phyloP scores from a whole-genome alignment of 2,113 vertebrate genomes.

The Oryzias curvinotus region DNA sequence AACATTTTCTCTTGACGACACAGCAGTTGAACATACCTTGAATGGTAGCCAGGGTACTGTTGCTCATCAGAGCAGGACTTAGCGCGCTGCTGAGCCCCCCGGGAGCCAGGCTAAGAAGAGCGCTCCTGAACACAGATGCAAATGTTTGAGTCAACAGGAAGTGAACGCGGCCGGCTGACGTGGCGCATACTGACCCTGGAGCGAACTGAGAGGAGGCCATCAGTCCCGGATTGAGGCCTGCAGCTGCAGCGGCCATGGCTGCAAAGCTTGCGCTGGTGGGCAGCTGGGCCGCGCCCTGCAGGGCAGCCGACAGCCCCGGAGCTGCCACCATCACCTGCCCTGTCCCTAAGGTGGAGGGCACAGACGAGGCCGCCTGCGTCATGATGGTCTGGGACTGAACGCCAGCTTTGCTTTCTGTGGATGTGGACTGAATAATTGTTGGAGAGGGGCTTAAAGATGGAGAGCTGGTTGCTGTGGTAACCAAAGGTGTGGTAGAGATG shows the following conservation, averaged over 20 bases:
- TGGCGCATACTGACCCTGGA: constrained; percentile 83
- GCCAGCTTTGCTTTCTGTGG: constrained; percentile 72
- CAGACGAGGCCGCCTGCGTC: constrained; percentile 84
- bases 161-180: not conserved
- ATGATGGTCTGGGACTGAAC: constrained; percentile 78
- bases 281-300: constrained; percentile 87
- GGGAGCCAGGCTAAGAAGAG: constrained; percentile 93
- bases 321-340: constrained; percentile 95
- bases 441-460: constrained; percentile 88
- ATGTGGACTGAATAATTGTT: constrained; percentile 74
- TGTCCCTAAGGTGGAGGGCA: constrained; percentile 82
- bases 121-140: constrained; percentile 79
- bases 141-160: not conserved
- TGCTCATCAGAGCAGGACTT: constrained; percentile 95
- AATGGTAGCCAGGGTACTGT: constrained; percentile 97
- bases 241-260: constrained; percentile 96
- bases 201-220: constrained; percentile 95
- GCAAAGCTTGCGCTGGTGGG: constrained; percentile 92
- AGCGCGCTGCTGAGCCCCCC: constrained; percentile 89
- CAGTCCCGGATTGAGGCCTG: constrained; percentile 91
- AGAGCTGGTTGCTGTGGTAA: constrained; percentile 84
- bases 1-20: not conserved
- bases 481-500: constrained; percentile 89
- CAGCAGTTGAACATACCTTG: constrained; percentile 81
- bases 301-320: constrained; percentile 85